Percentiles rank a stretch among this genome's conserved stretches.
Evolutionary conservation across 2,888 invertebrate species (phyloP).

Genomic region (Lacanobia wlatinum): DNA sequence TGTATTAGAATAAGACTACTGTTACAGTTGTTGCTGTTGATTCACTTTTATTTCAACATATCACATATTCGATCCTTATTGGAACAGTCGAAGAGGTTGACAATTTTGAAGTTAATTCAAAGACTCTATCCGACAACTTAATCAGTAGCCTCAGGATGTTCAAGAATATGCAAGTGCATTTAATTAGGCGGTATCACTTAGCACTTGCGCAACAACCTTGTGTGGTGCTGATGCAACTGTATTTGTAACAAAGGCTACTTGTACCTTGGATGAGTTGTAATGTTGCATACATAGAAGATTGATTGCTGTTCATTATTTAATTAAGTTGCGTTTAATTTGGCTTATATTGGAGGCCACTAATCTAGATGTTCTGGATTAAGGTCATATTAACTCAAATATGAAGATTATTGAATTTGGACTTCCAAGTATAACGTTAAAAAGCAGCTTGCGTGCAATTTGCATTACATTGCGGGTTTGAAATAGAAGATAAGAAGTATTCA

Average conservation of each 20-base stretch:
- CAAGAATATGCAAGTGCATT: slow-evolving; percentile 29
- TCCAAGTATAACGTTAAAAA: neutral
- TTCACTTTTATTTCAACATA: no score
- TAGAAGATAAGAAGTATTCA: no score
- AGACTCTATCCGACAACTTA: neutral
- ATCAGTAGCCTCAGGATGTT: neutral
- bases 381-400: no score
- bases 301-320: slow-evolving; percentile 33
- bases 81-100: neutral
- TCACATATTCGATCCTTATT: neutral
- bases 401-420: neutral
- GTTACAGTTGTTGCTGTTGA: no score
- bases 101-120: slow-evolving; percentile 1
- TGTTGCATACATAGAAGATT: slow-evolving; percentile 49
- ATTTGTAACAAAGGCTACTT: slow-evolving; percentile 52
- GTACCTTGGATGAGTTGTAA: slow-evolving; percentile 47
- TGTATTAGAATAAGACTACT: no score
- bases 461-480: no score
- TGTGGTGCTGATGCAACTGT: slow-evolving; percentile 59
- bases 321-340: slow-evolving; percentile 12
- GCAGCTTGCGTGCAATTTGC: no score
- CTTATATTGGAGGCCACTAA: neutral
- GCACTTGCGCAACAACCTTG: slow-evolving; percentile 61
- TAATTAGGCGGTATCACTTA: slow-evolving; percentile 45
- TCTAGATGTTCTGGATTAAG: neutral